phyloP scores from a whole-genome alignment of 2,797 vertebrate species.

The Gambelia wislizenii region DNA sequence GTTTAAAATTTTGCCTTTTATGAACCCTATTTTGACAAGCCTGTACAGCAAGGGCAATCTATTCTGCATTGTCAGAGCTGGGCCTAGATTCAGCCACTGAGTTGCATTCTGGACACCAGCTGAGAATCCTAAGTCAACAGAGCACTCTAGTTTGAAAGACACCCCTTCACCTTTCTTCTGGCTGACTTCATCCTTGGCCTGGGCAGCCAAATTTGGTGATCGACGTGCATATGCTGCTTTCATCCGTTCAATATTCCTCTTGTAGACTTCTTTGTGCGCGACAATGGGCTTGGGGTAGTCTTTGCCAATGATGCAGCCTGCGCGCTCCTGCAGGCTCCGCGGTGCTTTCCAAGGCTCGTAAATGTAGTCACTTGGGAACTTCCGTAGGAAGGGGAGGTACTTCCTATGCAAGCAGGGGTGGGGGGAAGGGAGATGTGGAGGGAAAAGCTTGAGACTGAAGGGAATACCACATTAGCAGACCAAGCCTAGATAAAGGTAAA shows the following conservation, averaged over 20 bases:
- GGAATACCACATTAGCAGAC: neutral
- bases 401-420: conserved; percentile 78
- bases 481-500: neutral
- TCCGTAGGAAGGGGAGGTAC: conserved; percentile 81
- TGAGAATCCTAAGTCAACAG: neutral
- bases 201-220: conserved; percentile 8
- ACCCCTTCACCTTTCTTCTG: conserved; percentile 58
- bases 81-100: neutral
- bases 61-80: neutral
- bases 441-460: neutral
- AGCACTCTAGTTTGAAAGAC: neutral
- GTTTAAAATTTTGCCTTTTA: too few relatives aligned
- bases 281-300: conserved; percentile 82
- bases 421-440: neutral
- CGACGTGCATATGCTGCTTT: conserved; percentile 79
- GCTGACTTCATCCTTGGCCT: conserved; percentile 50
- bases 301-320: conserved; percentile 82
- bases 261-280: conserved; percentile 73
- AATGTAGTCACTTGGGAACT: conserved; percentile 79
- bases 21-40: neutral
- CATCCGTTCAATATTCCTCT: conserved; percentile 82
- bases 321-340: conserved; percentile 77
- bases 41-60: neutral
- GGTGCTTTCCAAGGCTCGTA: conserved; percentile 83
- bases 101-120: neutral